phyloP scores from a whole-genome alignment of 2,113 vertebrate genomes.

The Labrus mixtus region DNA sequence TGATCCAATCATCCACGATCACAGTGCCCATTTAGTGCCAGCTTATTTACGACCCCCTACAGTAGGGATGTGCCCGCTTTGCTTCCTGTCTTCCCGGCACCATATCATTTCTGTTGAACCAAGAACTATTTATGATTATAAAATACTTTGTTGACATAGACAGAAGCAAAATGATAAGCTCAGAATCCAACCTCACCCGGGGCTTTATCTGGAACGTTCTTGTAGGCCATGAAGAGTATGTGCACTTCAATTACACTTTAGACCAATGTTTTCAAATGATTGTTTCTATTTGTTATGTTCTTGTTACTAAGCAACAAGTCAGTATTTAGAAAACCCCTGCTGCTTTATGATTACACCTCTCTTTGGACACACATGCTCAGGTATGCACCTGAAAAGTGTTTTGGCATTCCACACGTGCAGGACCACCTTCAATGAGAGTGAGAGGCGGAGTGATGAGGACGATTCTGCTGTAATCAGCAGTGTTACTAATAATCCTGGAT shows the following conservation, averaged over 20 bases:
- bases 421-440: not conserved
- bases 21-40: not conserved
- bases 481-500: conserved; percentile 2
- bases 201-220: conserved; percentile 17
- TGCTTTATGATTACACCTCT: conserved; percentile 69
- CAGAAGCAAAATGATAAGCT: conserved; percentile 35
- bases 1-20: not conserved
- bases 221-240: conserved; percentile 36
- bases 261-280: conserved; percentile 68
- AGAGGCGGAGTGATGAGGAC: not conserved
- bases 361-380: conserved; percentile 32
- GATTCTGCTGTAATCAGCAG: conserved; percentile 45
- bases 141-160: conserved; percentile 46
- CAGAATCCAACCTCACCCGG: conserved; percentile 29
- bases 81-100: not conserved
- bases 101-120: conserved; percentile 20
- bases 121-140: conserved; percentile 3
- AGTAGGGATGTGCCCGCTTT: not conserved
- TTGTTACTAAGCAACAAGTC: conserved; percentile 76
- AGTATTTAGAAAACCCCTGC: conserved; percentile 3
- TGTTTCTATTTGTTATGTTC: conserved; percentile 81
- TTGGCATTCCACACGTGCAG: conserved; percentile 52
- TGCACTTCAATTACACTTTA: conserved; percentile 59
- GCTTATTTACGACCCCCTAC: not conserved
- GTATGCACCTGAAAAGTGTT: conserved; percentile 26